Evolutionary conservation across 2,797 vertebrate species (phyloP).

Genomic region (Chloroceryle inda): DNA sequence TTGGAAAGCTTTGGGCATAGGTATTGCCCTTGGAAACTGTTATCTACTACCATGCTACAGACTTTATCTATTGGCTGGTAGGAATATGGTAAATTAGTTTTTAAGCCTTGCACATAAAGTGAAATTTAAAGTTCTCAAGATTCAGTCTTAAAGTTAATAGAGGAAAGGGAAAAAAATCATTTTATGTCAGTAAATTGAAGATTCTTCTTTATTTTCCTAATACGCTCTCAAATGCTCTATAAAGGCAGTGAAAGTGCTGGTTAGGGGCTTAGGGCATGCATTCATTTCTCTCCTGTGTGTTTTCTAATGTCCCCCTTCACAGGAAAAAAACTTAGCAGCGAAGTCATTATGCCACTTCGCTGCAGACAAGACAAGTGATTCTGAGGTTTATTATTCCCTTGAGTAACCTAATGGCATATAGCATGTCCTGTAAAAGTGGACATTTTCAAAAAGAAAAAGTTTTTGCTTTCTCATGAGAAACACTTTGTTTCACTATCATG

Average conservation of each 20-base stretch:
- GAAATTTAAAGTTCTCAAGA: constrained; percentile 15
- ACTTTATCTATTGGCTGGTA: constrained; percentile 14
- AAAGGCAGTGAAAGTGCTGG: constrained; percentile 3
- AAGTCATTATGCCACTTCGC: constrained; percentile 36
- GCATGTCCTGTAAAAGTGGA: background rate
- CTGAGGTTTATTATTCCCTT: constrained; percentile 49
- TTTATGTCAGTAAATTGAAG: constrained; percentile 42
- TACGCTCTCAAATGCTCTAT: constrained; percentile 4
- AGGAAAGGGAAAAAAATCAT: background rate
- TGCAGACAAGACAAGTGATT: constrained; percentile 35
- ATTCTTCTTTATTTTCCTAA: constrained; percentile 53
- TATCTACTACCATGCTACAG: background rate
- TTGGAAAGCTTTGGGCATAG: constrained; percentile 18
- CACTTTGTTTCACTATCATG: background rate
- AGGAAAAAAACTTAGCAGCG: background rate
- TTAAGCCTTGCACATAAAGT: constrained; percentile 23
- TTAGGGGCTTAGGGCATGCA: background rate
- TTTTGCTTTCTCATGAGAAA: background rate
- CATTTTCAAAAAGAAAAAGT: background rate
- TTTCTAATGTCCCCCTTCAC: constrained; percentile 40
- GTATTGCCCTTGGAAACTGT: constrained; percentile 1
- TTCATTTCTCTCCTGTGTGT: constrained; percentile 43
- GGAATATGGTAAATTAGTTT: constrained; percentile 30
- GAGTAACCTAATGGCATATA: constrained; percentile 1
- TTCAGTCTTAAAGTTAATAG: constrained; percentile 15